Evolutionary conservation across 2,888 invertebrate species (phyloP).

Genomic region (Ditylenchus weischeri): DNA sequence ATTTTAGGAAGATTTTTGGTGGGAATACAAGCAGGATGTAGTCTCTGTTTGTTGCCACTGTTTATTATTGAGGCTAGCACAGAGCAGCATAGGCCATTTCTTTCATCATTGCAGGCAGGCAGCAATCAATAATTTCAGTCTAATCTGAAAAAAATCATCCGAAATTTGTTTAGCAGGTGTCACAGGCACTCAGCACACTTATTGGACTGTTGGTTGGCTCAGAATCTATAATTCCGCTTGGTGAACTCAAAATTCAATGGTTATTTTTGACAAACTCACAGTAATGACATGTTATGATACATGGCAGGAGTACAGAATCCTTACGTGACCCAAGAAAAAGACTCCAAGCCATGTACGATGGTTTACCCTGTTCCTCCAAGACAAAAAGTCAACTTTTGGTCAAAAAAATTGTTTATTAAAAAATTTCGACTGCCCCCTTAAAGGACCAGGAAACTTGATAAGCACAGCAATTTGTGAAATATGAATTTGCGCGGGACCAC

Average conservation of each 20-base stretch:
- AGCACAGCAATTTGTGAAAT: too few relatives aligned
- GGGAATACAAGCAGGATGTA: slow-evolving; percentile 51
- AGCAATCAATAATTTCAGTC: not conserved
- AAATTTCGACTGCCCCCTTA: too few relatives aligned
- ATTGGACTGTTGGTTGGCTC: slow-evolving; percentile 52
- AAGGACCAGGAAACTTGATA: too few relatives aligned
- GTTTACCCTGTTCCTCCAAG: too few relatives aligned
- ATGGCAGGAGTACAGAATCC: too few relatives aligned
- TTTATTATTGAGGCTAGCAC: slow-evolving; percentile 53
- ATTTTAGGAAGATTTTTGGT: slow-evolving; percentile 48
- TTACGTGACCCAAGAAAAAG: too few relatives aligned
- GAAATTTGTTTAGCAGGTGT: slow-evolving; percentile 46
- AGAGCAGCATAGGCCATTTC: slow-evolving; percentile 40
- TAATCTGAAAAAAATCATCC: not conserved
- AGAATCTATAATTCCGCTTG: slow-evolving; percentile 44
- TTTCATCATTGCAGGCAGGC: slow-evolving; percentile 50
- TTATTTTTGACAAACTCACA: slow-evolving; percentile 16
- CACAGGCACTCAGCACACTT: slow-evolving; percentile 52
- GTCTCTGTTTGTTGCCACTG: slow-evolving; percentile 54
- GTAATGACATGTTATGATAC: not conserved
- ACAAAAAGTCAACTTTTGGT: too few relatives aligned
- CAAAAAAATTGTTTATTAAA: too few relatives aligned
- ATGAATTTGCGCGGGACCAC: too few relatives aligned
- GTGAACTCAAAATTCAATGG: slow-evolving; percentile 30
- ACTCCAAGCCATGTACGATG: too few relatives aligned